Percentiles rank a stretch among this genome's conserved stretches.
Evolutionary conservation across 37 sponge, comb jelly and placozoan species (phyloP).

Genomic region (Cliona cf. orientalis): DNA sequence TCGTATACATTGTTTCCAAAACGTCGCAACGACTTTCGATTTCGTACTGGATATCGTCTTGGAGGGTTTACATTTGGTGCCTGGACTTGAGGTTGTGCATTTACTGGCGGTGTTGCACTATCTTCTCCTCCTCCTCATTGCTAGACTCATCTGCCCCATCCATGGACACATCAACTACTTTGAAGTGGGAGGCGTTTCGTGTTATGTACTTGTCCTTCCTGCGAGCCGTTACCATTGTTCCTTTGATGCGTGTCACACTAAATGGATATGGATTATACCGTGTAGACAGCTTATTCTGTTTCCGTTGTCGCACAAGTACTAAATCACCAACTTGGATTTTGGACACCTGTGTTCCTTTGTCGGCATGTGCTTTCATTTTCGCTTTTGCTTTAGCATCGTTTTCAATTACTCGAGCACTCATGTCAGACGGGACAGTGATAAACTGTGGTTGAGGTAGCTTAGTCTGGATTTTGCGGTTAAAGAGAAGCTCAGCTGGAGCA

Average conservation of each 20-base stretch:
- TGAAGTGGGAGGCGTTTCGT: slow-evolving; percentile 22
- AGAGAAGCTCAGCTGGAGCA: slow-evolving; percentile 10
- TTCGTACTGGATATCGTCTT: too few relatives aligned
- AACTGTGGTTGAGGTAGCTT: slow-evolving; percentile 23
- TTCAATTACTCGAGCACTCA: background rate
- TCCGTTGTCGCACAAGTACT: slow-evolving; percentile 18
- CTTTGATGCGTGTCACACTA: background rate
- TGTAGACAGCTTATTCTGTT: slow-evolving; percentile 32
- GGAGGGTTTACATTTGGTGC: too few relatives aligned
- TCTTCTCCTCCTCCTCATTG: too few relatives aligned
- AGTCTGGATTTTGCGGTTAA: slow-evolving; percentile 21
- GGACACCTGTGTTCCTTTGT: slow-evolving; percentile 1
- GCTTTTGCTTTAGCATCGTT: too few relatives aligned
- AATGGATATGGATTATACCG: slow-evolving; percentile 27
- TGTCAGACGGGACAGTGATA: background rate
- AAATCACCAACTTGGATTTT: slow-evolving; percentile 26
- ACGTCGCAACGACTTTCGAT: too few relatives aligned
- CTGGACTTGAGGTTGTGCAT: too few relatives aligned
- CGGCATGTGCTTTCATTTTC: too few relatives aligned
- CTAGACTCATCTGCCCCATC: too few relatives aligned
- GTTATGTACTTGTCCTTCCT: slow-evolving; percentile 28
- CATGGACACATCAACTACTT: too few relatives aligned
- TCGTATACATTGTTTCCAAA: too few relatives aligned
- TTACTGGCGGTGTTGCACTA: too few relatives aligned
- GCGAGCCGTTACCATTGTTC: too few relatives aligned